Evolutionary conservation across 2,888 invertebrate species (phyloP).

Genomic region (Caenorhabditis panamensis): DNA sequence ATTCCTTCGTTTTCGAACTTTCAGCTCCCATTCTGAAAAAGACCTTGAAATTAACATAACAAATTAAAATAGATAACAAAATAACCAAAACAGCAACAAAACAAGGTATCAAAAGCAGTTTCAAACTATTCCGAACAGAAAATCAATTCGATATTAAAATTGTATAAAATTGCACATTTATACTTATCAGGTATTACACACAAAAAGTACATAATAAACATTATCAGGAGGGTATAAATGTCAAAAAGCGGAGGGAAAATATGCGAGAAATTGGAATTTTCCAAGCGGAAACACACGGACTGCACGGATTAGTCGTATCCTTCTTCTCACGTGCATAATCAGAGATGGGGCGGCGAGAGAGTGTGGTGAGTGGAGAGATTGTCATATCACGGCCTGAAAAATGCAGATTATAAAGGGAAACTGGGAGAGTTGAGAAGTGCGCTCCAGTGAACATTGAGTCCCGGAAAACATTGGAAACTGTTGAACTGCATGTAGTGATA

Average conservation of each 20-base stretch:
- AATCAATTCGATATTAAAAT: too few relatives aligned
- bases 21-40: conserved; percentile 24
- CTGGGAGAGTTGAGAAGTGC: too few relatives aligned
- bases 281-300: neutral
- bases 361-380: neutral
- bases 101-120: neutral
- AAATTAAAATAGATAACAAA: neutral
- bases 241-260: neutral
- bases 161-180: too few relatives aligned
- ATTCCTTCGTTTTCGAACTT: conserved; percentile 20
- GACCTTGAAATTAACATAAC: too few relatives aligned
- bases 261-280: neutral
- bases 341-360: neutral
- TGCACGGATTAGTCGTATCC: neutral
- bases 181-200: too few relatives aligned
- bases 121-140: conserved; percentile 7
- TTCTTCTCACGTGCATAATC: conserved; percentile 6
- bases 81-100: neutral
- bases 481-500: too few relatives aligned
- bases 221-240: neutral
- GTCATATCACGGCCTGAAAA: too few relatives aligned
- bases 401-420: too few relatives aligned
- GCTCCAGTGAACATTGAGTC: too few relatives aligned
- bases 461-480: too few relatives aligned
- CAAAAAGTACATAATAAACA: conserved; percentile 1